These are phyloP conservation scores for Sigmodon hispidus DNA, from an alignment of 2,113 vertebrate species.

Conservation along the genomic window DNA sequence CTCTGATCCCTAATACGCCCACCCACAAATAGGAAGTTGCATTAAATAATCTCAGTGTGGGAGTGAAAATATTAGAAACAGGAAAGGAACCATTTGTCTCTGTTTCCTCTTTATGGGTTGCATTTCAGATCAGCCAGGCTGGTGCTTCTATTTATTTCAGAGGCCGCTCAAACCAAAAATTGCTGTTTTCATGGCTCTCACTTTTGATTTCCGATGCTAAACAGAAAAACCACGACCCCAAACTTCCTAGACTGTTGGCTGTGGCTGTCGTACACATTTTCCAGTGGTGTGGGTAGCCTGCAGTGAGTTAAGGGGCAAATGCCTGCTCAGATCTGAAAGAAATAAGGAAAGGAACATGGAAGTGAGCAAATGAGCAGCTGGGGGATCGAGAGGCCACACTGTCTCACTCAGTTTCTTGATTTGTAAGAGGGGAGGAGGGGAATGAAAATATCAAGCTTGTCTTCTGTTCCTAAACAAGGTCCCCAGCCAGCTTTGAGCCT, in stretches of 20 bases:
- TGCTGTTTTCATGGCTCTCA: slow-evolving; percentile 52
- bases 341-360: background rate
- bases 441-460: background rate
- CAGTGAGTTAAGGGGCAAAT: background rate
- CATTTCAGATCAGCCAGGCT: slow-evolving; percentile 64
- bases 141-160: slow-evolving; percentile 71
- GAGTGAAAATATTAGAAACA: slow-evolving; percentile 74
- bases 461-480: background rate
- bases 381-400: background rate
- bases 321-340: background rate
- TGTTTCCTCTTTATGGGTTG: slow-evolving; percentile 64
- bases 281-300: background rate
- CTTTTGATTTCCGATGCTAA: slow-evolving; percentile 69
- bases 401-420: background rate
- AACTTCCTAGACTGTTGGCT: background rate
- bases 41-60: slow-evolving; percentile 60
- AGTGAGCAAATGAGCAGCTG: background rate
- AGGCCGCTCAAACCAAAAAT: slow-evolving; percentile 53
- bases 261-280: background rate
- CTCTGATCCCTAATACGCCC: slow-evolving; percentile 50
- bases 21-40: slow-evolving; percentile 67
- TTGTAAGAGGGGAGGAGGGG: background rate
- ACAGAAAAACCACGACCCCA: slow-evolving; percentile 53
- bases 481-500: background rate
- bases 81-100: slow-evolving; percentile 74